Conservation (phyloP, 2,888 invertebrate species). For the Dryococelus australis region DNA sequence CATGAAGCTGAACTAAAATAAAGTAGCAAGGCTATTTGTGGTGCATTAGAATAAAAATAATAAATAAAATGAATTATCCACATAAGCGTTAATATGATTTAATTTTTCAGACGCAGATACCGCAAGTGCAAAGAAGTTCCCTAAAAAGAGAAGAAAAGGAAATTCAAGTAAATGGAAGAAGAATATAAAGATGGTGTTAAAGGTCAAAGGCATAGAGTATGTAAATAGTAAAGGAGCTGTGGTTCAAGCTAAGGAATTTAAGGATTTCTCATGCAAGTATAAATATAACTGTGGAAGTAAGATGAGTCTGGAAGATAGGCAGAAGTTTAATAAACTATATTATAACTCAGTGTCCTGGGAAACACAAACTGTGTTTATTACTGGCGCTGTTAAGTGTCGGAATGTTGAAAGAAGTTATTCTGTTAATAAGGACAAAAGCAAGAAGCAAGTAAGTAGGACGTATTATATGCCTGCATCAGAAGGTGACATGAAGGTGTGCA, state of each 20-base stretch:
- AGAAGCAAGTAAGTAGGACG: conserved; percentile 4
- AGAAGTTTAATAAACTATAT: too few species aligned
- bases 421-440: background rate
- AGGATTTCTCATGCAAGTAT: background rate
- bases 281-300: conserved; percentile 19
- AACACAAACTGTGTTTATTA: too few species aligned
- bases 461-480: conserved; percentile 17
- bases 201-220: background rate
- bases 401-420: conserved; percentile 1
- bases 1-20: too few species aligned
- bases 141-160: background rate
- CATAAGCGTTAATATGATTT: background rate
- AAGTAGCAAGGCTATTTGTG: too few species aligned
- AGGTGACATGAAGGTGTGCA: too few species aligned
- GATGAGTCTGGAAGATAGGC: too few species aligned
- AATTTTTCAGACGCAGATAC: too few species aligned
- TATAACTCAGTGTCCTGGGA: too few species aligned
- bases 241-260: conserved; percentile 18
- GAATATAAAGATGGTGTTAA: background rate
- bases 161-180: background rate
- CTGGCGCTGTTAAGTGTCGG: too few species aligned
- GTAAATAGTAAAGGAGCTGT: conserved; percentile 12
- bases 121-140: background rate
- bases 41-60: background rate
- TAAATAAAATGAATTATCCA: background rate